Conservation (phyloP, 2,113 vertebrate species). For the Festucalex cinctus region DNA sequence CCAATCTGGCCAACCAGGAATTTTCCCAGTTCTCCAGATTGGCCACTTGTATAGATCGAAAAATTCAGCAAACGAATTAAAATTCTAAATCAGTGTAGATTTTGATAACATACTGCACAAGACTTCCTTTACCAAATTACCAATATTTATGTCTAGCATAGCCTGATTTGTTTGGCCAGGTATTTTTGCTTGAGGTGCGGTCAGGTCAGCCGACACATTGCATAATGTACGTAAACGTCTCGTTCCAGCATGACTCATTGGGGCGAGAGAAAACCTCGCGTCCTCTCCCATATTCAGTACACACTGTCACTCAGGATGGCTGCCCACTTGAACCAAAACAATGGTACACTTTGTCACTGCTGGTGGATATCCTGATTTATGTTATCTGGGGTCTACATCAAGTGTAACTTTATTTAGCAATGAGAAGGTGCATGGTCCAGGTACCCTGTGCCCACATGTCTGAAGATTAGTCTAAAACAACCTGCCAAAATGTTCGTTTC, state of each 20-base stretch:
- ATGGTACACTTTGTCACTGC: constrained; percentile 61
- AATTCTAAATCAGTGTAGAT: too few relatives aligned
- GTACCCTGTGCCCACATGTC: constrained; percentile 29
- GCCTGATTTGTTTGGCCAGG: background rate
- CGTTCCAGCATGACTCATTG: constrained; percentile 45
- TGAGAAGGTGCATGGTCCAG: constrained; percentile 23
- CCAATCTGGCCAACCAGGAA: too few relatives aligned
- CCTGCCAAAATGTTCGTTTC: constrained; percentile 53
- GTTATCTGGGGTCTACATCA: constrained; percentile 57
- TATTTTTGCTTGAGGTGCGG: constrained; percentile 8
- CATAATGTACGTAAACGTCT: constrained; percentile 32
- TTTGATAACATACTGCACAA: too few relatives aligned
- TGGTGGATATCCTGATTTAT: constrained; percentile 75
- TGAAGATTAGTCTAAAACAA: constrained; percentile 13
- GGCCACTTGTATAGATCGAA: too few relatives aligned
- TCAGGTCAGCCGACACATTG: constrained; percentile 21
- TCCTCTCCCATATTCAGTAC: constrained; percentile 49
- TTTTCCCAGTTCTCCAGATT: too few relatives aligned
- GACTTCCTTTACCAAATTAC: background rate
- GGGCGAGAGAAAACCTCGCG: constrained; percentile 42
- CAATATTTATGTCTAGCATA: background rate
- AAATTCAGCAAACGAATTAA: too few relatives aligned
- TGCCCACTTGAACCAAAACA: constrained; percentile 72
- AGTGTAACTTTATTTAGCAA: constrained; percentile 64
- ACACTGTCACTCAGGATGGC: constrained; percentile 63